phyloP scores from a whole-genome alignment of 2,113 vertebrate genomes.

The Dromaius novaehollandiae region DNA sequence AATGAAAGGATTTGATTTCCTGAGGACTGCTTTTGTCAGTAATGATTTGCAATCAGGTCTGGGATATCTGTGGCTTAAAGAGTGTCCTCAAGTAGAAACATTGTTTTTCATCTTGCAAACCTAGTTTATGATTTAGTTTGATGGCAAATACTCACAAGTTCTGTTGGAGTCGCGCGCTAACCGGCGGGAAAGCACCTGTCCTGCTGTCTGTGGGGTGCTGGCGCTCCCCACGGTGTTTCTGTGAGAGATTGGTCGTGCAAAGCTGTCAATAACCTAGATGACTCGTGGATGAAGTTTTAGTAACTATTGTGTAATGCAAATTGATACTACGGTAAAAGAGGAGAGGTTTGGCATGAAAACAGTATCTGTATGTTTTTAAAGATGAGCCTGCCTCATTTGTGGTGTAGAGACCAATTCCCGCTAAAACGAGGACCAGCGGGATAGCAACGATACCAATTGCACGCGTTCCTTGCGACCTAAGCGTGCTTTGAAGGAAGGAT shows the following conservation, averaged over 20 bases:
- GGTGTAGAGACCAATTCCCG: not conserved
- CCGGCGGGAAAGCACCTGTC: not conserved
- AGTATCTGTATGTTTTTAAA: not conserved
- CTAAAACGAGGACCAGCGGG: not conserved
- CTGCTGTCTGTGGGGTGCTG: fast-evolving
- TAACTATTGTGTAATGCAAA: not conserved
- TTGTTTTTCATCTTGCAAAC: not conserved
- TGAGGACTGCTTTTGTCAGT: not conserved
- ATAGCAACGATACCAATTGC: not conserved
- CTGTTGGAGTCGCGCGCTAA: not conserved
- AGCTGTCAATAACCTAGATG: not conserved
- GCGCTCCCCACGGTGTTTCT: not conserved
- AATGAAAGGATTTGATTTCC: not conserved
- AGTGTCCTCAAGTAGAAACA: not conserved
- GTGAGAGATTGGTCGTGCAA: not conserved
- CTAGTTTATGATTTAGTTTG: not conserved
- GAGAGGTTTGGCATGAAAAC: not conserved
- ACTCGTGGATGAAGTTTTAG: not conserved
- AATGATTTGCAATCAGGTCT: not conserved
- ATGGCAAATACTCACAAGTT: not conserved
- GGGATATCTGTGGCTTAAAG: not conserved
- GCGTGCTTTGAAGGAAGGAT: not conserved
- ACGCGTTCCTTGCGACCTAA: not conserved
- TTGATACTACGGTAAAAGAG: not conserved
- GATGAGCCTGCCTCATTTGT: not conserved